Percentiles rank a stretch among this genome's conserved stretches.
These are phyloP conservation scores for Myotis daubentonii DNA, from an alignment of 2,797 vertebrate genomes.

Conservation along the genomic window DNA sequence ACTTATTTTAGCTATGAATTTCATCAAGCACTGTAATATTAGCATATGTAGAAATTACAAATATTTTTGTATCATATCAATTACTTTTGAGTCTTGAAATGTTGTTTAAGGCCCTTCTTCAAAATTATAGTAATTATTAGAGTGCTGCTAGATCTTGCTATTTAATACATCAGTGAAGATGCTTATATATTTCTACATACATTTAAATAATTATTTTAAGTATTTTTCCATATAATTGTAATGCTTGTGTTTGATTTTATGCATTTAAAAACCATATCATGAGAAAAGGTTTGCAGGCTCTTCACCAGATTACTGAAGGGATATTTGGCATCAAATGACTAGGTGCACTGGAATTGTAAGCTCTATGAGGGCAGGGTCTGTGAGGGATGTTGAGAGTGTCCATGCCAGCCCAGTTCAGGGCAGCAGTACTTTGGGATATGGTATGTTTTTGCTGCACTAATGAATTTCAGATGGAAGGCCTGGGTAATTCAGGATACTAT, in stretches of 20 bases:
- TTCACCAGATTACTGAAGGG: neutral
- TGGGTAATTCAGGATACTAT: neutral
- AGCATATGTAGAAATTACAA: neutral
- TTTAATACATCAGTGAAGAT: neutral
- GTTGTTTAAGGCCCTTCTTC: neutral
- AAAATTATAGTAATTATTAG: constrained; percentile 24
- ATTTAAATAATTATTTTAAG: constrained; percentile 10
- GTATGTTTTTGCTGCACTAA: neutral
- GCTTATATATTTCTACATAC: neutral
- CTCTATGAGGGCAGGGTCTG: neutral
- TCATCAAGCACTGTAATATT: neutral
- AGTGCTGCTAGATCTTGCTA: neutral
- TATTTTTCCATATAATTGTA: neutral
- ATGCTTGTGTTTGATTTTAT: neutral
- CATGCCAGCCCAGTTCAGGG: neutral
- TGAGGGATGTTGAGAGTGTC: neutral
- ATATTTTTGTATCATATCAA: neutral
- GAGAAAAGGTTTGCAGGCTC: neutral
- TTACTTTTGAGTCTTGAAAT: constrained; percentile 47
- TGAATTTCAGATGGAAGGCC: neutral
- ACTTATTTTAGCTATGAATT: neutral
- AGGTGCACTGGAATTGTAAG: neutral
- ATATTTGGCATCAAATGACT: neutral
- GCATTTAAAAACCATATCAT: neutral
- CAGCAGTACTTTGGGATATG: neutral